Percentiles rank a stretch among this genome's conserved stretches.
Evolutionary conservation across 1,140 invertebrate species (phyloP).

Genomic region (Parasteatoda tepidariorum): DNA sequence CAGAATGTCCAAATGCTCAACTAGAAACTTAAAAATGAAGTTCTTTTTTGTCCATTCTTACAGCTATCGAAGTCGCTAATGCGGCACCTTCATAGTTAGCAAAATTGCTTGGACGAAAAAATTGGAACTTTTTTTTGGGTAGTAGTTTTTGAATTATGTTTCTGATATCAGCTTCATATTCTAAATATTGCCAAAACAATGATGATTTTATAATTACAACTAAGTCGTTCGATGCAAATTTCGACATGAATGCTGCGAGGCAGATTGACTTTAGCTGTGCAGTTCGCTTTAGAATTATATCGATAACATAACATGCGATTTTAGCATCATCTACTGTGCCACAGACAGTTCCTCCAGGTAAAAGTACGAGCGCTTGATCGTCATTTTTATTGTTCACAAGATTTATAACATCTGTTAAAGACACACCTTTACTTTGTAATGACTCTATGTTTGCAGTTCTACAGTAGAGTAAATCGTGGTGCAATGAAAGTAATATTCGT

Average conservation of each 20-base stretch:
- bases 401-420: not conserved
- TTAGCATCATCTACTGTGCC: conserved; percentile 26
- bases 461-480: conserved; percentile 23
- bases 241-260: not conserved
- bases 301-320: not conserved
- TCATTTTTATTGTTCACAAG: not conserved
- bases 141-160: not conserved
- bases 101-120: not conserved
- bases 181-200: not conserved
- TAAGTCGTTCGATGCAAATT: conserved; percentile 9
- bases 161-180: conserved; percentile 33
- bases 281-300: not conserved
- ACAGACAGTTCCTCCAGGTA: conserved; percentile 6
- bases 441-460: not conserved
- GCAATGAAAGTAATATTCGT: not conserved
- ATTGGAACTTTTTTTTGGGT: conserved; percentile 29
- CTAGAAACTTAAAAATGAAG: not conserved
- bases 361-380: not conserved
- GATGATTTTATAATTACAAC: not conserved
- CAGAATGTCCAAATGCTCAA: too few species aligned
- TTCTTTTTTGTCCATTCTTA: not conserved
- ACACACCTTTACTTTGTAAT: not conserved
- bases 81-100: not conserved
- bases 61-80: conserved; percentile 1
- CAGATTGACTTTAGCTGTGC: not conserved